Evolutionary conservation across 2,113 vertebrate genomes (phyloP).

Genomic region (Solea senegalensis): DNA sequence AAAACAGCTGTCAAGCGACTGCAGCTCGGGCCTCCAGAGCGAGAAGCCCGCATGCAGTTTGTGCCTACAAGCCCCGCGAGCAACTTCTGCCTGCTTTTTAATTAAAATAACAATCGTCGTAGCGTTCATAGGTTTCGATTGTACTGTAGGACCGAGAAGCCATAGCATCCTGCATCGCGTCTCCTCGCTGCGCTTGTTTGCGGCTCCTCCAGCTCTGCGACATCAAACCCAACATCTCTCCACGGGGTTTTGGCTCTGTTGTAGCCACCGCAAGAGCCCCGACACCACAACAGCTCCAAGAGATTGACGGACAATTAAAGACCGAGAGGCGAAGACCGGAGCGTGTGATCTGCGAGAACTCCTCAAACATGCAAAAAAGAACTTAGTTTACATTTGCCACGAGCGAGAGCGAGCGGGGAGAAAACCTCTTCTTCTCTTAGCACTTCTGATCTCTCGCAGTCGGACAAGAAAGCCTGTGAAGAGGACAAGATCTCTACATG

Average conservation of each 20-base stretch:
- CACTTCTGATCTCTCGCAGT: slow-evolving; percentile 60
- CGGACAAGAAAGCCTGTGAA: slow-evolving; percentile 48
- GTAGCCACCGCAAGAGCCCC: slow-evolving; percentile 49
- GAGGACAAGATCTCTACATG: slow-evolving; percentile 46
- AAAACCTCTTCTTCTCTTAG: slow-evolving; percentile 32
- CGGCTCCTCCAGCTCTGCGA: slow-evolving; percentile 56
- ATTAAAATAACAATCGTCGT: slow-evolving; percentile 55
- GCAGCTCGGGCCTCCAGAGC: slow-evolving; percentile 48
- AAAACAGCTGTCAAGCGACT: slow-evolving; percentile 58
- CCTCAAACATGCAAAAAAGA: slow-evolving; percentile 69
- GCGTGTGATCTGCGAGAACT: slow-evolving; percentile 56
- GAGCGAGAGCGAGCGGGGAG: slow-evolving; percentile 18
- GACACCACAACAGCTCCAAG: slow-evolving; percentile 31
- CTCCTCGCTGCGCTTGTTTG: slow-evolving; percentile 55
- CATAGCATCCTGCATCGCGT: slow-evolving; percentile 42
- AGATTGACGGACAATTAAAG: slow-evolving; percentile 74
- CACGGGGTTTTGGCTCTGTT: slow-evolving; percentile 52
- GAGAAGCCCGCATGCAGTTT: slow-evolving; percentile 41
- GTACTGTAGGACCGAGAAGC: slow-evolving; percentile 29
- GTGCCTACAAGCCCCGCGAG: slow-evolving; percentile 27
- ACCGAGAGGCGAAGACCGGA: slow-evolving; percentile 47
- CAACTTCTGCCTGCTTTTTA: slow-evolving; percentile 46
- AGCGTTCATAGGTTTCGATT: slow-evolving; percentile 42
- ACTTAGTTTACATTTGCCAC: slow-evolving; percentile 61
- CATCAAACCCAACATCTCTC: slow-evolving; percentile 65